Percentiles rank a stretch among this genome's conserved stretches.
phyloP scores from a whole-genome alignment of 1,140 invertebrate species.

The Euura saliciscinereae region DNA sequence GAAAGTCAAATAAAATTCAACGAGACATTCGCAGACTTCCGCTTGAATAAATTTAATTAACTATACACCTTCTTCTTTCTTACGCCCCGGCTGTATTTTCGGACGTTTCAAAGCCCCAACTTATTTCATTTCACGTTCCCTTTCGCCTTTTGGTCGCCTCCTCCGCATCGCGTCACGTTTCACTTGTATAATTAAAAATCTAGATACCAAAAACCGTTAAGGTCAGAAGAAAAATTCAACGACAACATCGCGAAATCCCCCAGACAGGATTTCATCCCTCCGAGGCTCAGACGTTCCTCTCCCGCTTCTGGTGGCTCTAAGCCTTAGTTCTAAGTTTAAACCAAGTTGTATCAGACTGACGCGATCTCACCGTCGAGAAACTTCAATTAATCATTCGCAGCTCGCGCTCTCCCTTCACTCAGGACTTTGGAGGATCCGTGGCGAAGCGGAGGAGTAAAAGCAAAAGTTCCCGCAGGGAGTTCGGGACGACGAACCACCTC shows the following conservation, averaged over 20 bases:
- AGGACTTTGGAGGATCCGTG: background rate
- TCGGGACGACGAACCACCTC: background rate
- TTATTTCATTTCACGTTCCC: no score
- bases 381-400: constrained; percentile 7
- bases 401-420: background rate
- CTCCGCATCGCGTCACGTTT: no score
- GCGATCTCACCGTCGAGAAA: constrained; percentile 2
- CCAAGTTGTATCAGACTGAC: background rate
- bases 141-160: no score
- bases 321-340: constrained; percentile 4
- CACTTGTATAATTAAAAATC: no score
- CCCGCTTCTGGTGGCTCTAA: background rate
- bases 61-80: background rate
- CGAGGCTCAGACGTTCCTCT: background rate
- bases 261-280: background rate
- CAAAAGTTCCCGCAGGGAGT: background rate
- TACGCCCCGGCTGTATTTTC: no score
- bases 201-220: no score
- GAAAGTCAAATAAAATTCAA: constrained; percentile 3
- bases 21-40: constrained; percentile 5
- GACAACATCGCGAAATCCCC: background rate
- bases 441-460: background rate
- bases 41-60: constrained; percentile 8
- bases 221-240: no score
- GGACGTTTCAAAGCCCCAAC: no score